These are phyloP conservation scores for Gavialis gangeticus DNA, from an alignment of 2,113 vertebrate genomes.

Conservation along the genomic window DNA sequence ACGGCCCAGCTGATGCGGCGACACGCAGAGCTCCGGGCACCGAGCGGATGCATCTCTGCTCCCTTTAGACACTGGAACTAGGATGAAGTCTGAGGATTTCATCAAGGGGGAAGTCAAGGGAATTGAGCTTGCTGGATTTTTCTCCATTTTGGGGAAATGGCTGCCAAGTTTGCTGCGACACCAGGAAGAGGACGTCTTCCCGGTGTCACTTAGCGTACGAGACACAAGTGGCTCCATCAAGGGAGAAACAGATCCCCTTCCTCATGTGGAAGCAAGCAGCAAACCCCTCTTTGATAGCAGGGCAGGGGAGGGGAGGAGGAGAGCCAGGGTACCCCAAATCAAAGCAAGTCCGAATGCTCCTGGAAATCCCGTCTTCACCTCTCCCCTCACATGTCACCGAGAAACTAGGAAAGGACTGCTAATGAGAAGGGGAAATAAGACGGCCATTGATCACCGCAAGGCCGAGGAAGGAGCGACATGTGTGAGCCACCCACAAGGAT, in stretches of 20 bases:
- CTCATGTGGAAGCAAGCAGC: fast-evolving
- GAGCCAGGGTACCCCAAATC: background rate
- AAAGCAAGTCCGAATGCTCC: background rate
- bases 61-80: background rate
- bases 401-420: background rate
- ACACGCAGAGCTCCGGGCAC: background rate
- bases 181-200: background rate
- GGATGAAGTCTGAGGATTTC: background rate
- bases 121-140: background rate
- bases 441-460: fast-evolving
- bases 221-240: background rate
- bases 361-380: background rate
- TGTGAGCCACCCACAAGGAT: background rate
- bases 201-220: background rate
- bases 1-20: background rate
- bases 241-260: background rate
- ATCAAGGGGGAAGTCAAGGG: background rate
- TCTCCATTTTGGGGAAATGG: background rate
- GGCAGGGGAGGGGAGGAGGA: fast-evolving
- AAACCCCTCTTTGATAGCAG: background rate
- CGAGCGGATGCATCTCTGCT: background rate
- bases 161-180: background rate
- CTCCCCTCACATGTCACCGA: background rate
- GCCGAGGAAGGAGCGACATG: background rate
- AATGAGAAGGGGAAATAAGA: background rate